Evolutionary conservation across 2,888 invertebrate genomes (phyloP).

Genomic region (Erpobdella octoculata): DNA sequence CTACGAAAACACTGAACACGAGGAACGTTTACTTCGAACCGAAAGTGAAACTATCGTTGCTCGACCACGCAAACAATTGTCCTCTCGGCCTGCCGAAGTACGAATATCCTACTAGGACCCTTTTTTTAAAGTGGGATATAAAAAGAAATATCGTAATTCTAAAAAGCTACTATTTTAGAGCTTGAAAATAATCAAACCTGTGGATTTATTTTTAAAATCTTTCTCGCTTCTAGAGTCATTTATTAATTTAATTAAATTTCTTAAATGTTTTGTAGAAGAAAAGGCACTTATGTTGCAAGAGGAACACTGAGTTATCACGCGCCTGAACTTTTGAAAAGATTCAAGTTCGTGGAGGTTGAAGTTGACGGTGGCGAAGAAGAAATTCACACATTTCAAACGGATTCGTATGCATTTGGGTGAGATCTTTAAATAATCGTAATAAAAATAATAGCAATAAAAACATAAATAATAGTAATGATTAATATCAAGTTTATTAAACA

Average conservation of each 20-base stretch:
- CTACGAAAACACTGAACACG: slow-evolving; percentile 51
- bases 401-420: slow-evolving; percentile 92
- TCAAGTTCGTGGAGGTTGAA: slow-evolving; percentile 49
- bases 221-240: neutral
- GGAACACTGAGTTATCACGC: slow-evolving; percentile 66
- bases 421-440: slow-evolving; percentile 40
- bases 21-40: slow-evolving; percentile 53
- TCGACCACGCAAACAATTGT: slow-evolving; percentile 46
- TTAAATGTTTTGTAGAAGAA: slow-evolving; percentile 42
- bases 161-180: neutral
- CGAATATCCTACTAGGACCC: neutral
- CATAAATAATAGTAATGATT: too few species aligned
- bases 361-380: slow-evolving; percentile 59
- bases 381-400: slow-evolving; percentile 80
- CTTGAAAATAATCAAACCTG: neutral
- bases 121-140: neutral
- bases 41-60: slow-evolving; percentile 52
- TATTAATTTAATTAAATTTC: slow-evolving; percentile 48
- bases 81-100: neutral
- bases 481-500: too few species aligned
- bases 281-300: slow-evolving; percentile 47
- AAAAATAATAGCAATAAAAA: too few species aligned
- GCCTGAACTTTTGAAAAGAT: slow-evolving; percentile 80
- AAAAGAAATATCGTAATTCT: neutral
- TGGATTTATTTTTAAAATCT: neutral